These are phyloP conservation scores for Enteromius anoplus DNA, from an alignment of 2,797 vertebrate genomes.

Conservation along the genomic window DNA sequence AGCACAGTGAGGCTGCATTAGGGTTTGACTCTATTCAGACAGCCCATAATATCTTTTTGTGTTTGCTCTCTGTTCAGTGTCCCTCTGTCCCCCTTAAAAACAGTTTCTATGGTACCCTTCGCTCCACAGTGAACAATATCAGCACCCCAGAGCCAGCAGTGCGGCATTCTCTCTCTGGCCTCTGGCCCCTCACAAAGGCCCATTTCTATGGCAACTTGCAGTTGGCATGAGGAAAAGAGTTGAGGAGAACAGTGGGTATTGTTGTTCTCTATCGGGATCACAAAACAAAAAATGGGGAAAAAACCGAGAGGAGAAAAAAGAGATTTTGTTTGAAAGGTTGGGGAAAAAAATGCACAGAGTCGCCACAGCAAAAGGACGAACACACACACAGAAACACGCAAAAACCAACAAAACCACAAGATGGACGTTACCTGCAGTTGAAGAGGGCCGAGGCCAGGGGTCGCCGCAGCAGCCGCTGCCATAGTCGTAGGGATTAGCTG, in stretches of 20 bases:
- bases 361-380: slow-evolving; percentile 27
- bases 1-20: slow-evolving; percentile 35
- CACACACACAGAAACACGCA: slow-evolving; percentile 30
- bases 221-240: slow-evolving; percentile 58
- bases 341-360: slow-evolving; percentile 42
- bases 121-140: slow-evolving; percentile 58
- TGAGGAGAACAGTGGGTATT: slow-evolving; percentile 59
- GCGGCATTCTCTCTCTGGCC: slow-evolving; percentile 56
- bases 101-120: slow-evolving; percentile 61
- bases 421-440: slow-evolving; percentile 92
- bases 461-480: slow-evolving; percentile 90
- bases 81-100: slow-evolving; percentile 47
- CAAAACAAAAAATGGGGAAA: slow-evolving; percentile 45
- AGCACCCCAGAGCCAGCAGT: slow-evolving; percentile 59
- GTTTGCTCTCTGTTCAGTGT: slow-evolving; percentile 58
- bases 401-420: slow-evolving; percentile 39
- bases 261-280: slow-evolving; percentile 51
- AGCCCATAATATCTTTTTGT: slow-evolving; percentile 48
- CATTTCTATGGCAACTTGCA: slow-evolving; percentile 61
- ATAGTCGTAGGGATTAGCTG: slow-evolving; percentile 99
- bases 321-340: slow-evolving; percentile 54
- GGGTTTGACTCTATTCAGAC: slow-evolving; percentile 50
- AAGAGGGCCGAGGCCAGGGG: slow-evolving; percentile 91
- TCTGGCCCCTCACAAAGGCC: slow-evolving; percentile 56
- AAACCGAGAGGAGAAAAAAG: slow-evolving; percentile 33